Percentiles rank a stretch among this genome's conserved stretches.
These are phyloP conservation scores for Diabrotica undecimpunctata DNA, from an alignment of 1,140 invertebrate species.

Conservation along the genomic window DNA sequence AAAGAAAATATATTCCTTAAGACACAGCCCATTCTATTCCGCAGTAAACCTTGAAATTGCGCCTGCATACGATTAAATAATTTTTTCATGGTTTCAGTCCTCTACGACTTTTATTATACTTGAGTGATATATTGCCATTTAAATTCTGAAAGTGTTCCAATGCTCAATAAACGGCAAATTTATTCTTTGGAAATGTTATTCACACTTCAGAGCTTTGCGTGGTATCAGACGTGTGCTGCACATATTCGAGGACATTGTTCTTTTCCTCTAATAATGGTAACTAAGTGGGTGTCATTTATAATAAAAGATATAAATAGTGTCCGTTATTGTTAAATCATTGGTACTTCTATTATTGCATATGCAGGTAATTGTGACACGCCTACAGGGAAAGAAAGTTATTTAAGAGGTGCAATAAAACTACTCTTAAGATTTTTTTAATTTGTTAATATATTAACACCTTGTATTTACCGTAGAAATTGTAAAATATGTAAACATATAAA, in stretches of 20 bases:
- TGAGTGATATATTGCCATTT: not conserved
- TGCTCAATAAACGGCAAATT: not conserved
- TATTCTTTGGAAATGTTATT: not conserved
- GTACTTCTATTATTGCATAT: not conserved
- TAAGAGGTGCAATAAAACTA: too few species aligned
- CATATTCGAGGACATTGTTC: not conserved
- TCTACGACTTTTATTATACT: not conserved
- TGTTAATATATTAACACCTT: too few species aligned
- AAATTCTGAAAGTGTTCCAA: conserved; percentile 3
- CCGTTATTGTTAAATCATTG: not conserved
- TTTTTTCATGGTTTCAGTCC: not conserved
- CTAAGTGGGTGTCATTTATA: not conserved
- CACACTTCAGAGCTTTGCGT: not conserved
- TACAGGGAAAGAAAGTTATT: not conserved
- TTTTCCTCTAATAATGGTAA: not conserved
- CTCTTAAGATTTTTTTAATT: too few species aligned
- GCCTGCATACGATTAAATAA: not conserved
- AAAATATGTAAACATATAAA: too few species aligned
- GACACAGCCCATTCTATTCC: not conserved
- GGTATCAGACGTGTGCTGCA: not conserved
- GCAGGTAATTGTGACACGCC: not conserved
- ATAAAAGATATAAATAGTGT: not conserved
- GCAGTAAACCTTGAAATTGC: not conserved
- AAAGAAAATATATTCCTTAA: too few species aligned
- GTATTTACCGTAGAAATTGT: too few species aligned